Base-by-base conservation (phyloP, 2,888 invertebrate species). In the Ptilodon capucinus region DNA sequence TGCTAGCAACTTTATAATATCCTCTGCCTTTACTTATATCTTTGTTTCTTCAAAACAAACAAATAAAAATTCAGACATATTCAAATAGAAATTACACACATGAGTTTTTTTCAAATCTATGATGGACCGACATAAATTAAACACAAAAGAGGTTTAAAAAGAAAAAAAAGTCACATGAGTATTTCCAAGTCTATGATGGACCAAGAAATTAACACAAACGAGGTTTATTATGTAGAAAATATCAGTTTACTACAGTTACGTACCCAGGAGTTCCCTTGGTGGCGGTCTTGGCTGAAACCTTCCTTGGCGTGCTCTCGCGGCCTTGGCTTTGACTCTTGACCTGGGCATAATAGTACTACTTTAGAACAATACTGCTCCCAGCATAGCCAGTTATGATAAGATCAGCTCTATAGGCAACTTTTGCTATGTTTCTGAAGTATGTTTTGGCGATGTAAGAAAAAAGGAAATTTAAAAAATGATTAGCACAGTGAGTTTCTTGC, bases 281-380 rank as follows among this genome's bases (percentile, higher is more conserved):
- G 17, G 93, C 92, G 30, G 86, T 88, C 78, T 94, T 94, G 21
- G 92, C 94, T 13, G 93, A 92, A 48, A 94, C 91, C 81, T 94
- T 95, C 60, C 94, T 89, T 2, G 92, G 92, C 40, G 93, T 93
- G 34, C 83, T 75, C 14, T 91, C 91, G 2, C 91, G 79, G 2
- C 84, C 89, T 64, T 84, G 83, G 47, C 79, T 89, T 52, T 88
- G 88, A 44, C 77, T 86, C 85, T 91, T 91, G 40, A 91, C 86
- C 86, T 96, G 93, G 60, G 7, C 1, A 36, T 0, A 51, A 38
- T 28, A n/a, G 2, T n/a, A 1, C 28, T 0, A 28, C 3, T 28
- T 7, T 11, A 4, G n/a, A n/a, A n/a, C 28, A 28, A n/a, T n/a
- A n/a, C n/a, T n/a, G n/a, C n/a, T n/a, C n/a, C n/a, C n/a, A n/a